These are phyloP conservation scores for Eudasyphora cyanicolor DNA, from an alignment of 2,888 invertebrate genomes.

Conservation along the genomic window DNA sequence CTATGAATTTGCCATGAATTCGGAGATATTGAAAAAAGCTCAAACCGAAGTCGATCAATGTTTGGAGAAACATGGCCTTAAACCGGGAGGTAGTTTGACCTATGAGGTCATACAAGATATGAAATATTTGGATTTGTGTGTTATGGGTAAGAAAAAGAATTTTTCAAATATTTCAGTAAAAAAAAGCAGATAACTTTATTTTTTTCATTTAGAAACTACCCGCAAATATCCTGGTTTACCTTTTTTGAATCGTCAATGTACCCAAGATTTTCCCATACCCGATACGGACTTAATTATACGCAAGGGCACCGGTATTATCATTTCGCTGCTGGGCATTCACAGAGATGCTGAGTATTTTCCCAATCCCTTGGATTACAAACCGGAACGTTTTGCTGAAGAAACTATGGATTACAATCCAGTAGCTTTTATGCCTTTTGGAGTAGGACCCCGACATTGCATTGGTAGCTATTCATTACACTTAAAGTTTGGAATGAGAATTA, in stretches of 20 bases:
- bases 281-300: slow-evolving; percentile 73
- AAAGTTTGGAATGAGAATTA: too few species aligned
- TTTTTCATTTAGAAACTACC: slow-evolving; percentile 73
- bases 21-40: slow-evolving; percentile 76
- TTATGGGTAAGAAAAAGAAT: slow-evolving; percentile 75
- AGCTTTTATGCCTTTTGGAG: slow-evolving; percentile 79
- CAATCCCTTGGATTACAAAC: slow-evolving; percentile 79
- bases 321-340: slow-evolving; percentile 79
- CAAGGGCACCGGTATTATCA: slow-evolving; percentile 77
- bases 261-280: slow-evolving; percentile 75
- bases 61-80: slow-evolving; percentile 73
- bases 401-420: slow-evolving; percentile 71
- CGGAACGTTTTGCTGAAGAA: slow-evolving; percentile 78
- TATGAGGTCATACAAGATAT: slow-evolving; percentile 80
- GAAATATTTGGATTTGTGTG: slow-evolving; percentile 79
- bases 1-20: slow-evolving; percentile 79
- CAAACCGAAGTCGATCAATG: slow-evolving; percentile 77
- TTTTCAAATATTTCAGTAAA: too few species aligned
- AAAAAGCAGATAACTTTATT: not conserved
- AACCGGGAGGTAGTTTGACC: slow-evolving; percentile 72
- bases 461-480: slow-evolving; percentile 69
- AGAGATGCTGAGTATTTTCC: slow-evolving; percentile 79
- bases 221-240: slow-evolving; percentile 80
- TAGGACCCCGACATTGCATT: slow-evolving; percentile 79
- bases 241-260: slow-evolving; percentile 78